Percentiles rank a stretch among this genome's conserved stretches.
phyloP scores from a whole-genome alignment of 2,797 vertebrate species.

The Periophthalmus magnuspinnatus region DNA sequence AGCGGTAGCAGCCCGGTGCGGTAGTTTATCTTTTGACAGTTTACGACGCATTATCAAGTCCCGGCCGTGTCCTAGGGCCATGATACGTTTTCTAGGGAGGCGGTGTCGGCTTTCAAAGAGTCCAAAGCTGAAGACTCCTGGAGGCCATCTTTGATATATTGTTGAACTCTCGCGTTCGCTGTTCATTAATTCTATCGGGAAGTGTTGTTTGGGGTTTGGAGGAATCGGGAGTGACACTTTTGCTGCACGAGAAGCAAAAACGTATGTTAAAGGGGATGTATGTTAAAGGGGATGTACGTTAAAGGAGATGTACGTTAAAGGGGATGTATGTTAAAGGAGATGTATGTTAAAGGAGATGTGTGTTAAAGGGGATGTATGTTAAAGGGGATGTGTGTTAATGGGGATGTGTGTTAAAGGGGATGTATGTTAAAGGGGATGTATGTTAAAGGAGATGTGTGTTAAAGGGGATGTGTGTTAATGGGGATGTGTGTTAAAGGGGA shows the following conservation, averaged over 20 bases:
- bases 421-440: not conserved
- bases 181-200: constrained; percentile 23
- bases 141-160: constrained; percentile 18
- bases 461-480: too few species aligned
- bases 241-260: not conserved
- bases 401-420: not conserved
- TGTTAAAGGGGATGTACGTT: not conserved
- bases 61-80: constrained; percentile 34
- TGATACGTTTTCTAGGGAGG: constrained; percentile 22
- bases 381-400: too few species aligned
- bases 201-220: constrained; percentile 19
- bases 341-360: not conserved
- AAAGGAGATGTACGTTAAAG: not conserved
- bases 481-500: not conserved
- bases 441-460: not conserved
- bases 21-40: constrained; percentile 49
- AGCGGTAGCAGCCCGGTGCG: constrained; percentile 9
- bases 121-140: constrained; percentile 26
- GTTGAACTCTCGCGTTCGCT: constrained; percentile 22
- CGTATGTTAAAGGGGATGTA: not conserved
- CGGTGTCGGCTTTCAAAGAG: constrained; percentile 39
- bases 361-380: not conserved
- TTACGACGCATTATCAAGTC: constrained; percentile 48
- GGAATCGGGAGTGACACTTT: constrained; percentile 14
- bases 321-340: not conserved